A percentile compares a stretch with the other conserved stretches of the same genome.
Conservation (phyloP, 1,140 invertebrate genomes). For the Drosophila ogumai region DNA sequence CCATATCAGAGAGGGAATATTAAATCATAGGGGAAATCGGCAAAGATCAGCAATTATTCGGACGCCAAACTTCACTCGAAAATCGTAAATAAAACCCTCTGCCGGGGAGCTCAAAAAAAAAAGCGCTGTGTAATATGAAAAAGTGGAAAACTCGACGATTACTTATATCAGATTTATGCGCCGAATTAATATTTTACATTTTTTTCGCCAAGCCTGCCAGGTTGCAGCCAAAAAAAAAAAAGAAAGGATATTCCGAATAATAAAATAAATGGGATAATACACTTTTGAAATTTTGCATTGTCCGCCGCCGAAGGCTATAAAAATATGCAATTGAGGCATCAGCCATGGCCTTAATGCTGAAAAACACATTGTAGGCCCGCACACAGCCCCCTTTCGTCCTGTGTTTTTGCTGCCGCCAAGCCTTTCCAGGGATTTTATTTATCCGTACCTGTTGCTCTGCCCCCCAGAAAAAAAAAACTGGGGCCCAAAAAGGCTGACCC, state of each 20-base stretch:
- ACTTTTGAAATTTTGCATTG: conserved; percentile 38
- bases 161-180: conserved; percentile 46
- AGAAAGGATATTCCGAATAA: neutral
- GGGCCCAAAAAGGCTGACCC: conserved; percentile 29
- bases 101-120: neutral
- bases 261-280: conserved; percentile 39
- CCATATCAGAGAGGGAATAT: neutral
- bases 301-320: conserved; percentile 18
- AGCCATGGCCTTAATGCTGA: conserved; percentile 29
- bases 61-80: conserved; percentile 1
- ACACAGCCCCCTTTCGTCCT: neutral
- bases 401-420: conserved; percentile 26
- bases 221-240: neutral
- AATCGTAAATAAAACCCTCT: conserved; percentile 6
- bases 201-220: neutral
- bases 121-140: conserved; percentile 13
- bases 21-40: neutral
- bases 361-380: conserved; percentile 16
- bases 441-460: conserved; percentile 31
- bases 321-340: conserved; percentile 45
- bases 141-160: conserved; percentile 37
- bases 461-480: neutral
- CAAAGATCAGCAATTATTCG: conserved; percentile 36
- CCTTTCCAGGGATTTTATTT: conserved; percentile 14
- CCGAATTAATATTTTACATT: conserved; percentile 35